Evolutionary conservation across 2,888 invertebrate species (phyloP), one percentile per base, ranked within the genome.

Genomic region (Ormia ochracea): DNA sequence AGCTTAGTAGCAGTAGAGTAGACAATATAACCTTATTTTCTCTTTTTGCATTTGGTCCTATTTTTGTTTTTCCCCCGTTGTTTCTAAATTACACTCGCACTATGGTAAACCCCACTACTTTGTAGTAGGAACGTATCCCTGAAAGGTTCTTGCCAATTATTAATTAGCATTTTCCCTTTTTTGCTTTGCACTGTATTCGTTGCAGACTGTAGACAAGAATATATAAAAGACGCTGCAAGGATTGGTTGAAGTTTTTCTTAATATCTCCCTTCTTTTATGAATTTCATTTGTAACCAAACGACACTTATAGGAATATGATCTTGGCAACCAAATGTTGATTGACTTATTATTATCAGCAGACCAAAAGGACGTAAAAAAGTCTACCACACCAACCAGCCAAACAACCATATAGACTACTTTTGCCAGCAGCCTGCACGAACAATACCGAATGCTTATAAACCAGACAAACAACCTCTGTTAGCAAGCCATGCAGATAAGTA

Each of bases 301-400:
- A 59, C 38, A 45, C 45, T 58, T 68, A 36, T 19, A 45, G 10
- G 61, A 68, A 41, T 41, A 33, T 56, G 65, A 61, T 81, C 58
- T 58, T 74, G 70, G 81, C 77, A 81, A 83, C 82, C 81, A 78
- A 59, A 79, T 66, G 69, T 75, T 82, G 81, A 72, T 81, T 77
- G 82, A 80, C 81, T 83, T 82, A 77, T 81, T 81, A 81, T 79
- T 69, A 77, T 54, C 80, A 73, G 41, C 59, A 76, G 76, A 58
- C 80, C 81, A 70, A 77, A 56, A 63, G 54, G 59, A 68, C 56
- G 54, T 52, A 63, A n/a, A 33, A 26, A 66, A 61, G 12, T 68
- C 68, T 66, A 66, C 75, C 75, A 68, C 72, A 80, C 69, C 66
- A 61, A 48, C 63, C 70, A 58, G 23, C 73, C 72, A 52, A n/a